These are phyloP conservation scores for Diloba caeruleocephala DNA, from an alignment of 2,888 invertebrate species.

Conservation along the genomic window DNA sequence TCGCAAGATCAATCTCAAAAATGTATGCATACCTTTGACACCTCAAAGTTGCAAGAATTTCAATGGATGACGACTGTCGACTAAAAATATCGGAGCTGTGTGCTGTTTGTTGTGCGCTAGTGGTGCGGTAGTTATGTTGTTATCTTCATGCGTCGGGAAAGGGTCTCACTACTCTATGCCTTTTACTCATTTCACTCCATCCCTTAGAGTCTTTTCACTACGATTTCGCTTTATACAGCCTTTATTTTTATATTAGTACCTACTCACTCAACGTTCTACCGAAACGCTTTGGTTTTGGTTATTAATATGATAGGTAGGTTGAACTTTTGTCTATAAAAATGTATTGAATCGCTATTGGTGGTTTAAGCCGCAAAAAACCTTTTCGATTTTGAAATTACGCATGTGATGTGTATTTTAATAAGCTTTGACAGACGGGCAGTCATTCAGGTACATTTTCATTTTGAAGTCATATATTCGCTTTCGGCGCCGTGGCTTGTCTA, in stretches of 20 bases:
- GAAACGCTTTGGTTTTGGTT: conserved; percentile 7
- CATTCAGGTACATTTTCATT: conserved; percentile 43
- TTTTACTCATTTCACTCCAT: conserved; percentile 51
- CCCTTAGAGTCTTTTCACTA: conserved; percentile 48
- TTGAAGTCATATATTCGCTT: conserved; percentile 29
- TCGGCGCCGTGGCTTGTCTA: conserved; percentile 18
- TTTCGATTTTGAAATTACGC: conserved; percentile 14
- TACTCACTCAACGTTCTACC: conserved; percentile 9
- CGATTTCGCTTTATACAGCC: conserved; percentile 18
- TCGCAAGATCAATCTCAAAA: conserved; percentile 40
- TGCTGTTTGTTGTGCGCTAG: no score
- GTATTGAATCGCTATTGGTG: no score
- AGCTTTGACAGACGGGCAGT: conserved; percentile 33
- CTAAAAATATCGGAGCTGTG: conserved; percentile 51
- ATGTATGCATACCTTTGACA: conserved; percentile 43
- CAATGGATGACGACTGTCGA: conserved; percentile 33
- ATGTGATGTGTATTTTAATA: conserved; percentile 39
- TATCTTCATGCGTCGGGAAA: conserved; percentile 29
- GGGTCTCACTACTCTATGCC: conserved; percentile 41
- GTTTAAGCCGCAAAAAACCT: no score
- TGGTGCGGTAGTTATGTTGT: conserved; percentile 30
- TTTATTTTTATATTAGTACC: conserved; percentile 42
- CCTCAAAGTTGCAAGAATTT: conserved; percentile 43
- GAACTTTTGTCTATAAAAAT: background rate
- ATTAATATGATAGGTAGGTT: no score